Evolutionary conservation across 2,888 invertebrate genomes (phyloP).

Genomic region (Epiblema foenella): DNA sequence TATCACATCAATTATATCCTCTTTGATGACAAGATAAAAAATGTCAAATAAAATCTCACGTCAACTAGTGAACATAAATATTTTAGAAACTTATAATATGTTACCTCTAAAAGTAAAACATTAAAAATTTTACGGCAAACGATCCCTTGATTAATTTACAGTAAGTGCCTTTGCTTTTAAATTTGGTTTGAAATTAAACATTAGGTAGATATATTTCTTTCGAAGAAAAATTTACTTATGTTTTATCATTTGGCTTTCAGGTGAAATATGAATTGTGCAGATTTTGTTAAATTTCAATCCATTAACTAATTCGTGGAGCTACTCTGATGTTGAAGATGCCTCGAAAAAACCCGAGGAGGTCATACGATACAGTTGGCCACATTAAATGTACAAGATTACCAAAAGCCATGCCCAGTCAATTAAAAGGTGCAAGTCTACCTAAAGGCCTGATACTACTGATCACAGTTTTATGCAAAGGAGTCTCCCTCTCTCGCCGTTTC

Average conservation of each 20-base stretch:
- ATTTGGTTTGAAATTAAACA: not conserved
- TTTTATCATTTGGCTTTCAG: not conserved
- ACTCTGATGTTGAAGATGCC: not conserved
- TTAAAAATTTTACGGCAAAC: not conserved
- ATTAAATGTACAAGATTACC: not conserved
- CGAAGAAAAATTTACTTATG: not conserved
- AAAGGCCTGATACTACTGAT: not conserved
- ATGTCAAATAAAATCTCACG: not conserved
- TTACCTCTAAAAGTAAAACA: not conserved
- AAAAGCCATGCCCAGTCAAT: not conserved
- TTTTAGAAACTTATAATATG: not conserved
- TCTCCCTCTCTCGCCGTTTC: not conserved
- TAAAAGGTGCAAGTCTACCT: not conserved
- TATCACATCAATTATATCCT: too few relatives aligned
- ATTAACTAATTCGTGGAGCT: too few relatives aligned
- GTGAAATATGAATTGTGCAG: not conserved
- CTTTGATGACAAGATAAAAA: not conserved
- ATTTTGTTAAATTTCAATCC: not conserved
- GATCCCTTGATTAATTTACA: not conserved
- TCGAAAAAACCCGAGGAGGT: not conserved
- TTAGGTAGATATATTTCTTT: not conserved
- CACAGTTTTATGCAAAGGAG: not conserved
- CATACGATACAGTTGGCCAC: not conserved
- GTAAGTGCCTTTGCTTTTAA: not conserved
- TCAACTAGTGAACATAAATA: not conserved